Conservation (phyloP, 2,888 invertebrate species). For the Lymantria dispar region DNA sequence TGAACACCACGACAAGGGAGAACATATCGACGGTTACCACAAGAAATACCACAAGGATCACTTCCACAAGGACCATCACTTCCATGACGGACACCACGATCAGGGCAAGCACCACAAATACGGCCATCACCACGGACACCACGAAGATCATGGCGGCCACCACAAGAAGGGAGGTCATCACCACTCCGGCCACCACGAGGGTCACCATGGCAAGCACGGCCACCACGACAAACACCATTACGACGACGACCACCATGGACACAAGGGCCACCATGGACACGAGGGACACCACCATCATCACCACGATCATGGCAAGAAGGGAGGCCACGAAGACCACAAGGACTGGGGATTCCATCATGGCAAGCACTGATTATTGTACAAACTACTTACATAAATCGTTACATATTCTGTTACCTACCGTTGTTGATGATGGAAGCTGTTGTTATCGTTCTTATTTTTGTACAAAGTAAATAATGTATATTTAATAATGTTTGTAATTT, state of each 20-base stretch:
- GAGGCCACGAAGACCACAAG: conserved; percentile 87
- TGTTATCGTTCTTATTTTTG: conserved; percentile 60
- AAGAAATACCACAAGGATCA: conserved; percentile 94
- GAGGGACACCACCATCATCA: conserved; percentile 88
- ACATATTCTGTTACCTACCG: conserved; percentile 25
- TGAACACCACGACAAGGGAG: conserved; percentile 92
- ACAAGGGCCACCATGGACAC: conserved; percentile 90
- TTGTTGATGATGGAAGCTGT: conserved; percentile 60
- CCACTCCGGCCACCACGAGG: conserved; percentile 89
- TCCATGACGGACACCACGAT: conserved; percentile 93
- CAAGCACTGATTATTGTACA: conserved; percentile 59
- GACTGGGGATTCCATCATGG: conserved; percentile 86
- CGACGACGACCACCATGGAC: conserved; percentile 90
- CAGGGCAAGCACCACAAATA: conserved; percentile 92
- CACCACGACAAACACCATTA: conserved; percentile 91
- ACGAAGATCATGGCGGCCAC: conserved; percentile 87
- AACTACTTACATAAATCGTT: conserved; percentile 24
- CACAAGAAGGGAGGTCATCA: conserved; percentile 92
- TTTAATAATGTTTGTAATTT: too few species aligned
- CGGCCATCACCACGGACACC: conserved; percentile 88
- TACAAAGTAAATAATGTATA: conserved; percentile 52
- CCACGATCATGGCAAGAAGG: conserved; percentile 89
- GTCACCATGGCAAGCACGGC: conserved; percentile 90
- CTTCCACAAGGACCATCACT: conserved; percentile 93
- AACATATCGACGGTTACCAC: conserved; percentile 90